Conservation (phyloP, 2,797 vertebrate genomes). For the Tinamus major region DNA sequence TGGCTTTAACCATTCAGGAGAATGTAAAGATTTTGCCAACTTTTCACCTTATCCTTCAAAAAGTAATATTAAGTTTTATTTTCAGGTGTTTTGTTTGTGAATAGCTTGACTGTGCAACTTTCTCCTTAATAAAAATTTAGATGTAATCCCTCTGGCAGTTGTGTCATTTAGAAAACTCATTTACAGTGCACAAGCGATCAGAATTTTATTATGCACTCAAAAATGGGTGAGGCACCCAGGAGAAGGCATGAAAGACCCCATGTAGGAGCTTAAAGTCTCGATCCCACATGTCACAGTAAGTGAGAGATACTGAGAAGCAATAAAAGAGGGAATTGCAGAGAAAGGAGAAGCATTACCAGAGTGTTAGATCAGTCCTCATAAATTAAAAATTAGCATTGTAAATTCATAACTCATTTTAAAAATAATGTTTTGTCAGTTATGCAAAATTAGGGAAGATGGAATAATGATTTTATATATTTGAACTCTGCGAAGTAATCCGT, state of each 20-base stretch:
- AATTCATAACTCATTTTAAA: conserved; percentile 42
- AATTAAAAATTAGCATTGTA: conserved; percentile 56
- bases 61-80: background rate
- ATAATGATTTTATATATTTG: conserved; percentile 24
- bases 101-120: conserved; percentile 21
- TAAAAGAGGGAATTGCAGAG: conserved; percentile 17
- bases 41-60: background rate
- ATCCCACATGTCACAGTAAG: background rate
- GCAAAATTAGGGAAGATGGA: background rate
- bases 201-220: conserved; percentile 4
- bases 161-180: conserved; percentile 30
- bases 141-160: conserved; percentile 4
- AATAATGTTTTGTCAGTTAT: conserved; percentile 37
- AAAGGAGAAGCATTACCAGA: conserved; percentile 27
- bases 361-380: conserved; percentile 59
- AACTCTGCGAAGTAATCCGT: conserved; percentile 32
- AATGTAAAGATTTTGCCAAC: background rate
- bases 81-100: background rate
- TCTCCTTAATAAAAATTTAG: conserved; percentile 44
- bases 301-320: background rate
- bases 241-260: conserved; percentile 19
- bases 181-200: background rate
- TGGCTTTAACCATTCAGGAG: background rate
- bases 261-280: background rate
- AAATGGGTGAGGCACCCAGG: conserved; percentile 22